Base-by-base conservation (phyloP, 2,888 invertebrate genomes). In the Hydriomena furcata region DNA sequence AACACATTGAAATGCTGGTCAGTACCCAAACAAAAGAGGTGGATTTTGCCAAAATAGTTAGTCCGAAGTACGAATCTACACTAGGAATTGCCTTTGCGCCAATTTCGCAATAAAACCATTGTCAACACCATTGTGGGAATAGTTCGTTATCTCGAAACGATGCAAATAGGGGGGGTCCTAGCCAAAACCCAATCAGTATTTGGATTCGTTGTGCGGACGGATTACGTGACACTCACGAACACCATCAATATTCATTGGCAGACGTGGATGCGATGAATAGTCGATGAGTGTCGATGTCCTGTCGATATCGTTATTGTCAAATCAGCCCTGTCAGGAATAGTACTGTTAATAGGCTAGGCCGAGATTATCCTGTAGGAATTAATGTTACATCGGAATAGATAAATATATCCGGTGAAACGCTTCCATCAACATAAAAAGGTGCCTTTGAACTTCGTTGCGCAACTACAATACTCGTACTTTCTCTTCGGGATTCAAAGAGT, bases 161-260 rank as follows among this genome's bases (percentile, higher is more conserved):
- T 61, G 68, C 70, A 69, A 71, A 69, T 66, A 69, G 60, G 62
- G 60, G 62, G 59, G 66, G 61, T 60, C 60, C 56, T 52, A 58
- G 62, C 66, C 63, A 61, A 66, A 69, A 68, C 63, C 65, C 75
- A 79, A 82, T 79, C 80, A 82, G 71, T 66, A 66, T 61, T 61
- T 64, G 67, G 73, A 71, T 70, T 66, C 68, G 58, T 63, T 55
- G 60, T 66, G 65, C 65, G 70, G 68, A 60, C 57, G 73, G 74
- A 82, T 84, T 82, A 83, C 77, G 79, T 78, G 77, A 76, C 71
- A 68, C 65, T 67, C 57, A 80, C 80, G 81, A 80, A 72, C 76
- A 65, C 52, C 64, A 82, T 86, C 73, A 82, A 87, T 87, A 87
- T 87, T 82, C 82, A 87, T 87, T 76, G 76, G 67, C 57, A 64